Conservation (phyloP, 2,797 vertebrate species). For the Thripadectes ignobilis region DNA sequence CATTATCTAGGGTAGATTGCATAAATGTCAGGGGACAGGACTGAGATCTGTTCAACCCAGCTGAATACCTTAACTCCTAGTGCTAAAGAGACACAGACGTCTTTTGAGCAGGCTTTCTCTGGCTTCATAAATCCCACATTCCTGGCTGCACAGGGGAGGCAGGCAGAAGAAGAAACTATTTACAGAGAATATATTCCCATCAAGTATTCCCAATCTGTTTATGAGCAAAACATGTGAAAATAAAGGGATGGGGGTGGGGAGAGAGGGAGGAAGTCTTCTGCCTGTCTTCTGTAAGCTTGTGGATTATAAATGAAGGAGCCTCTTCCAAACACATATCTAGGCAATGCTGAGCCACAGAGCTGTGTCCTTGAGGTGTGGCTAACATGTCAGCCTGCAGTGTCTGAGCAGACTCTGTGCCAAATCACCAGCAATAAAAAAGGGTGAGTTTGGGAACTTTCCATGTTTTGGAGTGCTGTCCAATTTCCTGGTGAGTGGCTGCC, state of each 20-base stretch:
- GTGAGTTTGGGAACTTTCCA: background rate
- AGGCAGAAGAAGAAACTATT: slow-evolving; percentile 43
- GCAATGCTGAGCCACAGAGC: background rate
- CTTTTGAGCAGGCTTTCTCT: background rate
- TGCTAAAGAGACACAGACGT: background rate
- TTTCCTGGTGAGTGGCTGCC: background rate
- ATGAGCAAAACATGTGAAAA: slow-evolving; percentile 31
- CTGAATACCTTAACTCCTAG: background rate
- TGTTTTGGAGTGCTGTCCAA: background rate
- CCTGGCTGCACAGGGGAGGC: background rate
- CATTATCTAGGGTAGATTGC: background rate
- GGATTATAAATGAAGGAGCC: background rate
- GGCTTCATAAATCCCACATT: background rate
- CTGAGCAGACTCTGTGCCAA: background rate
- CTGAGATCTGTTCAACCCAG: background rate
- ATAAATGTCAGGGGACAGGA: background rate
- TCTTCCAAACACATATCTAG: background rate
- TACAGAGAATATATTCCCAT: slow-evolving; percentile 31
- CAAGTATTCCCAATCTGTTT: background rate
- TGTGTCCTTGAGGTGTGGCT: background rate
- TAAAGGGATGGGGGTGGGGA: background rate
- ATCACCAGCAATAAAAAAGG: background rate
- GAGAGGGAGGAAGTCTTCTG: background rate
- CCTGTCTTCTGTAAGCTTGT: background rate
- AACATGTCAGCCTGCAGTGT: background rate